Evolutionary conservation across 2,888 invertebrate genomes (phyloP).

Genomic region (Entomobrya proxima): DNA sequence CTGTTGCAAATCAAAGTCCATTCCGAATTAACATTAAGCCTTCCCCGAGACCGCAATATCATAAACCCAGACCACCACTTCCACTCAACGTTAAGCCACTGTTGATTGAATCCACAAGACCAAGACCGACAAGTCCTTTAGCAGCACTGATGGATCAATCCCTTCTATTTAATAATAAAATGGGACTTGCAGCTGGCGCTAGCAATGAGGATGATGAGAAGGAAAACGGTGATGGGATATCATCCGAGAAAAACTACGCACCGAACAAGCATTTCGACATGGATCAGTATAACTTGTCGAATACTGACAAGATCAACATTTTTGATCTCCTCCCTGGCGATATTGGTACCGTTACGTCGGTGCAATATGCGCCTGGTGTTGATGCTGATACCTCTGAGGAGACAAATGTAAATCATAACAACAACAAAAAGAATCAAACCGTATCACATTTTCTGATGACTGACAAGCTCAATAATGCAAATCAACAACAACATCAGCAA

Average conservation of each 20-base stretch:
- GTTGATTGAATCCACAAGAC: slow-evolving; percentile 59
- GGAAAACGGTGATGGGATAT: slow-evolving; percentile 7
- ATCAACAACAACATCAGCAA: neutral
- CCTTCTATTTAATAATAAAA: slow-evolving; percentile 66
- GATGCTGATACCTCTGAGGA: neutral
- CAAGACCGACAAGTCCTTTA: slow-evolving; percentile 16
- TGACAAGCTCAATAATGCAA: neutral
- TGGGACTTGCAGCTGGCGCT: slow-evolving; percentile 58
- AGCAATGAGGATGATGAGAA: slow-evolving; percentile 46
- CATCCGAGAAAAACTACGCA: slow-evolving; percentile 41
- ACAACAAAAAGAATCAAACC: neutral
- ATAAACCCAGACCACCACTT: slow-evolving; percentile 41
- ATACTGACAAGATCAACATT: slow-evolving; percentile 70
- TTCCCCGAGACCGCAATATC: slow-evolving; percentile 38
- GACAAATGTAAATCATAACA: slow-evolving; percentile 5
- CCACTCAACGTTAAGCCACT: slow-evolving; percentile 52
- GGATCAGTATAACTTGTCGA: slow-evolving; percentile 24
- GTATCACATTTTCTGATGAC: slow-evolving; percentile 2
- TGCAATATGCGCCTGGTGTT: slow-evolving; percentile 69
- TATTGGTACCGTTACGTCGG: slow-evolving; percentile 70
- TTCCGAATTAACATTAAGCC: slow-evolving; percentile 60
- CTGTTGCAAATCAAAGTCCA: slow-evolving; percentile 35
- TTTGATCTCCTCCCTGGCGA: slow-evolving; percentile 74
- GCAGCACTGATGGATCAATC: slow-evolving; percentile 28
- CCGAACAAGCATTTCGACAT: slow-evolving; percentile 36